Evolutionary conservation across 2,888 invertebrate genomes (phyloP), one percentile per base, ranked within the genome.

Genomic region (Conchocele bisecta): DNA sequence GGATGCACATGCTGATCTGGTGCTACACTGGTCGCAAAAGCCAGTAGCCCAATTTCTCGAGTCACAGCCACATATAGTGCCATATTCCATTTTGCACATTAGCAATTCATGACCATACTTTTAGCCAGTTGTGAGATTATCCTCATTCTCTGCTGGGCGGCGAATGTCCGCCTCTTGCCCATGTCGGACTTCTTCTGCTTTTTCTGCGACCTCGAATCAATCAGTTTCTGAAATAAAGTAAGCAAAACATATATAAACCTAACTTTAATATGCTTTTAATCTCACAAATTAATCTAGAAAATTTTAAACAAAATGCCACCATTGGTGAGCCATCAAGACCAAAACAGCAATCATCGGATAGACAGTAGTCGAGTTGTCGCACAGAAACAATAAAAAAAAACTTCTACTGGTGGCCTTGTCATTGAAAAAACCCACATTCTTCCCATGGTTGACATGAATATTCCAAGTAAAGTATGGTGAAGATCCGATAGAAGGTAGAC

Each of bases 81-180:
- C n/a, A n/a, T n/a, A n/a, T n/a, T n/a, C n/a, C n/a, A n/a, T n/a
- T n/a, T n/a, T n/a, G n/a, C n/a, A n/a, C n/a, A n/a, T n/a, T n/a
- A n/a, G n/a, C n/a, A n/a, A n/a, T n/a, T n/a, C n/a, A n/a, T n/a
- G n/a, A n/a, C n/a, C n/a, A n/a, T 67, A 90, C 91, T 86, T 69
- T 86, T 85, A 1, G 98, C 97, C 68, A 98, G 93, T 85, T 96
- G 95, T 51, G 97, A 97, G 78, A 98, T 97, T 82, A 98, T 95
- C 81, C 97, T 93, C 98, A 98, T 98, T 83, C 98, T 93, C 92
- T 98, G 97, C 84, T 97, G 97, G 2, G 97, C 97, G 0, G 98
- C 98, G 42, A 95, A 96, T 41, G 97, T 98, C 86, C 97, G 93
- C 28, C 98, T 93, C 89, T 95, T 95, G 48, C 96, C 96, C 95